Percentiles rank a stretch among this genome's conserved stretches.
Conservation (phyloP, 2,888 invertebrate genomes). For the Lycaena phlaeas region DNA sequence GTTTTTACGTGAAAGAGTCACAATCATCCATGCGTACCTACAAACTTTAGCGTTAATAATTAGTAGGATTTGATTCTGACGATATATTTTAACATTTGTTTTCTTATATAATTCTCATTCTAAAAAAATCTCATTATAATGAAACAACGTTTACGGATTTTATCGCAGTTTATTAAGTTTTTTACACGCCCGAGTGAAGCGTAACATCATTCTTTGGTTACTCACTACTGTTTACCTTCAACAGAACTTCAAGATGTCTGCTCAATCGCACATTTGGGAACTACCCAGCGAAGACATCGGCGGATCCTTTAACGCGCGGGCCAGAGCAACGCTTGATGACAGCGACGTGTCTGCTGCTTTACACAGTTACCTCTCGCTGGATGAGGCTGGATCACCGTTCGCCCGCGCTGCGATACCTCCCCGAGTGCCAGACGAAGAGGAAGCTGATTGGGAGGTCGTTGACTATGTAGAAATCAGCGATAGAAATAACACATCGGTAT, state of each 20-base stretch:
- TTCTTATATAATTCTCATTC: no score
- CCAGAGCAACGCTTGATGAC: constrained; percentile 53
- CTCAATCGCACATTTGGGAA: constrained; percentile 65
- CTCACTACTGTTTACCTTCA: no score
- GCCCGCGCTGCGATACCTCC: constrained; percentile 70
- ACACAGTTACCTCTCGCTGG: constrained; percentile 75
- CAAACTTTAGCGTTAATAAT: no score
- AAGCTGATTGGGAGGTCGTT: constrained; percentile 76
- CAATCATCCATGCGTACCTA: no score
- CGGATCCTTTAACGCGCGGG: constrained; percentile 77
- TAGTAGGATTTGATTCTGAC: no score
- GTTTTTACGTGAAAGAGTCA: no score
- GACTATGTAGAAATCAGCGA: constrained; percentile 76
- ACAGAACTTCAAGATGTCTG: constrained; percentile 75
- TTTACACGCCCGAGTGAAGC: no score
- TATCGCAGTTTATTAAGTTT: no score
- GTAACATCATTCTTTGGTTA: no score
- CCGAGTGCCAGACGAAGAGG: constrained; percentile 59
- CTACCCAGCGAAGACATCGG: constrained; percentile 69
- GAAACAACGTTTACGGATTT: no score
- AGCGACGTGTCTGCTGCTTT: constrained; percentile 65
- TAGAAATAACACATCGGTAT: constrained; percentile 16
- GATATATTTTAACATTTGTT: no score
- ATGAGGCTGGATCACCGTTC: constrained; percentile 74
- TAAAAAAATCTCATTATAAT: no score